These are phyloP conservation scores for Exocentrus adspersus DNA, from an alignment of 2,888 invertebrate genomes.

Conservation along the genomic window DNA sequence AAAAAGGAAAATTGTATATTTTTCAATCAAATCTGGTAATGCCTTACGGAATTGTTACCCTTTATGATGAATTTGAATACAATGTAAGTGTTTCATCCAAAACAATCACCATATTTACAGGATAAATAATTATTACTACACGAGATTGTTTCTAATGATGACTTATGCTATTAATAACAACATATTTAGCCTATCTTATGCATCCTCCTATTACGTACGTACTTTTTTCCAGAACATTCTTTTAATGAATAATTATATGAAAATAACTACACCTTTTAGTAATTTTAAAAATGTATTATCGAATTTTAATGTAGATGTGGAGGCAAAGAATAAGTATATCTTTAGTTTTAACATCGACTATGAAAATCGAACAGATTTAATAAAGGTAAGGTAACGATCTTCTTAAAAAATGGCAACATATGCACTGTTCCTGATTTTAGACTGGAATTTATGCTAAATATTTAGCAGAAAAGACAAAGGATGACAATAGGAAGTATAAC, in stretches of 20 bases:
- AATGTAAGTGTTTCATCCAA: slow-evolving; percentile 67
- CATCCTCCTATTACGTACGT: too few relatives aligned
- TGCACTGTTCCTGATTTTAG: slow-evolving; percentile 51
- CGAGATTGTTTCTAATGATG: not conserved
- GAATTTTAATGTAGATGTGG: slow-evolving; percentile 64
- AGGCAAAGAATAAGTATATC: slow-evolving; percentile 63
- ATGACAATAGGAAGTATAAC: slow-evolving; percentile 59
- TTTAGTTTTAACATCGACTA: slow-evolving; percentile 65
- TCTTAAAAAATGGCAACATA: not conserved
- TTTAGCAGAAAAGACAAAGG: slow-evolving; percentile 59
- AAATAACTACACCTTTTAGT: slow-evolving; percentile 68
- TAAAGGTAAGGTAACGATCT: slow-evolving; percentile 58
- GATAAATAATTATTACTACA: not conserved
- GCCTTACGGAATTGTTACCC: slow-evolving; percentile 67
- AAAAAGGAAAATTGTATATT: slow-evolving; percentile 69
- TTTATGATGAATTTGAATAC: slow-evolving; percentile 69
- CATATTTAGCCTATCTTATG: too few relatives aligned
- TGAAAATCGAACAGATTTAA: slow-evolving; percentile 60
- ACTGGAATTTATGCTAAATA: slow-evolving; percentile 67
- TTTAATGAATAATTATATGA: slow-evolving; percentile 68
- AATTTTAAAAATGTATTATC: slow-evolving; percentile 65
- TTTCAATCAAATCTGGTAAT: slow-evolving; percentile 65
- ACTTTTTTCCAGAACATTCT: slow-evolving; percentile 63
- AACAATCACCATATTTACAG: too few relatives aligned
- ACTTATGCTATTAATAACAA: too few relatives aligned